These are phyloP conservation scores for Empidonax traillii DNA, from an alignment of 2,113 vertebrate species.

Conservation along the genomic window DNA sequence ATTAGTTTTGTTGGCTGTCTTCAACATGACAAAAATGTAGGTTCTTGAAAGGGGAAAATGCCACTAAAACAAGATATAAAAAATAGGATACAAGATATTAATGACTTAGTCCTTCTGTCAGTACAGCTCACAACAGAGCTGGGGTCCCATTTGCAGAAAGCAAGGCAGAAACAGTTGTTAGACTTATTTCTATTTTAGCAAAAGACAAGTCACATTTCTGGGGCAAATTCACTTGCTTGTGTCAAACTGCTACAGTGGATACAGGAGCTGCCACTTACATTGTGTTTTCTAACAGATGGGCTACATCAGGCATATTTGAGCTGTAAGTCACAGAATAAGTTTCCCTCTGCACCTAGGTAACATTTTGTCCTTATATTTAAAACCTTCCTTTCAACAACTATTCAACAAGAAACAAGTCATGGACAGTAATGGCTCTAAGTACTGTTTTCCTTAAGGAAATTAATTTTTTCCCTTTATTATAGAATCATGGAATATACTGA, in stretches of 20 bases:
- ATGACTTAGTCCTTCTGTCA: background rate
- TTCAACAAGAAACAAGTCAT: background rate
- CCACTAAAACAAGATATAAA: background rate
- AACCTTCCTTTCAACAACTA: background rate
- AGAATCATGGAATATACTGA: background rate
- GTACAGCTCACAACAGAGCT: background rate
- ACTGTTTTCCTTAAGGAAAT: background rate
- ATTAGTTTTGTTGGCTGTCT: background rate
- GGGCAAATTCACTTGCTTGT: background rate
- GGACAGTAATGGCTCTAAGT: background rate
- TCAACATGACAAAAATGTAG: background rate
- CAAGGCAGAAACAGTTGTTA: background rate
- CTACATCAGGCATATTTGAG: background rate
- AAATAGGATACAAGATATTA: background rate
- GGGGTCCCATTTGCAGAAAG: background rate
- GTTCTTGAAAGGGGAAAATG: background rate
- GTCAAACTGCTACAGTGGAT: background rate
- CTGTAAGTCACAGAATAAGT: background rate
- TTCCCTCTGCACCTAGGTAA: background rate
- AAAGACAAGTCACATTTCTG: background rate
- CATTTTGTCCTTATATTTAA: background rate
- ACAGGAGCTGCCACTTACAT: background rate
- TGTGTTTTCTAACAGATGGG: background rate
- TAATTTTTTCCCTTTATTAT: background rate
- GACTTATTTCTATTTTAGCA: background rate